These are phyloP conservation scores for Taxidea taxus DNA, from an alignment of 2,113 vertebrate genomes.

Conservation along the genomic window DNA sequence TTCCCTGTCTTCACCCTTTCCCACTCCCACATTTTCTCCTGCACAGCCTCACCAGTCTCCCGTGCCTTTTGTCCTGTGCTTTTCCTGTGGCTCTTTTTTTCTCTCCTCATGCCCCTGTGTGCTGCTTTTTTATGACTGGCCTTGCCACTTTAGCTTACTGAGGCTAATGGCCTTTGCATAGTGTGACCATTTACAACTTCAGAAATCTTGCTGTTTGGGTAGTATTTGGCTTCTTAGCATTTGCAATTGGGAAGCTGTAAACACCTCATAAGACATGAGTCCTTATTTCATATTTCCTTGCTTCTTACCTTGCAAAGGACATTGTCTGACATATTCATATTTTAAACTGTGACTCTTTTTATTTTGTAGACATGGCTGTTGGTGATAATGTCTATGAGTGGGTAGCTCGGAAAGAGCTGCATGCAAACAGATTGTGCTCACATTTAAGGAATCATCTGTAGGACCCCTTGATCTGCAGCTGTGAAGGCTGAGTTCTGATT, in stretches of 20 bases:
- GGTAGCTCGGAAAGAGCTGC: background rate
- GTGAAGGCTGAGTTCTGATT: conserved; percentile 24
- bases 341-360: background rate
- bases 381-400: background rate
- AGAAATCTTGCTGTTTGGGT: background rate
- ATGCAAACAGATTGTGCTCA: background rate
- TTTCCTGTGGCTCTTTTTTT: background rate
- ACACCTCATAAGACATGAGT: background rate
- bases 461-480: conserved; percentile 25
- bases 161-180: background rate
- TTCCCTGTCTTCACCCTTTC: background rate
- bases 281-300: background rate
- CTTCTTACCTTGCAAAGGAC: background rate
- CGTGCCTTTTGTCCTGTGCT: background rate
- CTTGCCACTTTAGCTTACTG: background rate
- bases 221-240: background rate
- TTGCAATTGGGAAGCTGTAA: background rate
- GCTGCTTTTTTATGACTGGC: background rate
- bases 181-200: background rate
- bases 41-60: too few relatives aligned
- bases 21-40: background rate
- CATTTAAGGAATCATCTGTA: background rate
- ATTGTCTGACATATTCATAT: background rate
- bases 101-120: background rate
- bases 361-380: background rate